phyloP scores from a whole-genome alignment of 2,113 vertebrate species.

The Gopherus evgoodei region DNA sequence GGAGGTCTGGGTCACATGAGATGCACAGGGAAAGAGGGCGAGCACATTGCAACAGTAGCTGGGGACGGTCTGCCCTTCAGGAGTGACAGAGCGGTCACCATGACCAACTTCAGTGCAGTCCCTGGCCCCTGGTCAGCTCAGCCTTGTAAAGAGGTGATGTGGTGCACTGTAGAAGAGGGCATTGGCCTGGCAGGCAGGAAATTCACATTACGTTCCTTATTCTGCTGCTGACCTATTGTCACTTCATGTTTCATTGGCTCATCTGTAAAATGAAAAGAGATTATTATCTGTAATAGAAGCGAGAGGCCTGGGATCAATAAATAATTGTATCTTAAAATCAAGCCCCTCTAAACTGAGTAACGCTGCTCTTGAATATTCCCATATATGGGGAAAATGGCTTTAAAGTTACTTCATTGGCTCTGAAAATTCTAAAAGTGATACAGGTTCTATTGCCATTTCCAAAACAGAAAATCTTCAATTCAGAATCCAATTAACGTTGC shows the following conservation, averaged over 20 bases:
- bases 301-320: background rate
- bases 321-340: background rate
- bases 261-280: conserved; percentile 46
- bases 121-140: background rate
- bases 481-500: conserved; percentile 75
- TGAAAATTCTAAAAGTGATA: conserved; percentile 34
- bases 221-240: background rate
- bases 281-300: background rate
- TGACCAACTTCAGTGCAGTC: background rate
- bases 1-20: background rate
- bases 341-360: background rate
- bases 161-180: background rate
- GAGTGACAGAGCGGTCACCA: background rate
- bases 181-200: background rate
- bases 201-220: background rate
- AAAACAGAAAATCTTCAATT: conserved; percentile 65
- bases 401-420: background rate
- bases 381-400: background rate
- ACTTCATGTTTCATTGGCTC: background rate
- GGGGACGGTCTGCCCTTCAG: background rate
- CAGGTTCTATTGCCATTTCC: conserved; percentile 63
- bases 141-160: background rate
- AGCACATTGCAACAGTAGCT: background rate
- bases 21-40: background rate
- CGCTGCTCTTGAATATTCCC: background rate